phyloP scores from a whole-genome alignment of 2,888 invertebrate genomes.

The Tinea trinotella region DNA sequence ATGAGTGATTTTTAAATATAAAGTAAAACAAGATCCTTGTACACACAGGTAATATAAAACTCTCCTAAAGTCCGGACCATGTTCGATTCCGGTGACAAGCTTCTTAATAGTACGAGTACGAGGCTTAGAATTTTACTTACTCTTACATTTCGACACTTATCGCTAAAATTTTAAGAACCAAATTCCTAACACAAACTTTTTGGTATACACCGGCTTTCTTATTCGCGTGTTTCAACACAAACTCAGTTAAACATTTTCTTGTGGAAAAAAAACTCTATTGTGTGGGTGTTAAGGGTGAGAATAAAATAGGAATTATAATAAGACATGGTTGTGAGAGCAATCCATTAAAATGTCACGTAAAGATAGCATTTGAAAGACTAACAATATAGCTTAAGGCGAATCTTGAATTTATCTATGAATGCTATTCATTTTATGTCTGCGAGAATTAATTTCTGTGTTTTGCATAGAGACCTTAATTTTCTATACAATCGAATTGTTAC shows the following conservation, averaged over 20 bases:
- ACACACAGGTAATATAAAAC: no score
- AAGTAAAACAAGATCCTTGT: no score
- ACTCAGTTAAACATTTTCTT: no score
- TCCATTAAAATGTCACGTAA: slow-evolving; percentile 12
- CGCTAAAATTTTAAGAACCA: background rate
- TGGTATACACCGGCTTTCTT: no score
- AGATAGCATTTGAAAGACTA: slow-evolving; percentile 13
- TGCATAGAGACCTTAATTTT: background rate
- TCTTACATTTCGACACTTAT: background rate
- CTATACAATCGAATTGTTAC: no score
- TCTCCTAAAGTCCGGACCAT: background rate
- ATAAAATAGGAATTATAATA: no score
- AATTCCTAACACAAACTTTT: background rate
- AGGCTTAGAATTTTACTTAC: background rate
- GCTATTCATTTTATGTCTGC: background rate
- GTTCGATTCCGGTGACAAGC: background rate
- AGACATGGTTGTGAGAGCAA: background rate
- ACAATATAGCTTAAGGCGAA: slow-evolving; percentile 6
- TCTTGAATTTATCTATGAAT: slow-evolving; percentile 5
- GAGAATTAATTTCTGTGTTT: background rate
- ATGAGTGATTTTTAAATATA: no score
- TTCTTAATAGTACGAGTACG: background rate
- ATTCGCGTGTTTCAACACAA: no score
- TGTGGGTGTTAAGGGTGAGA: no score
- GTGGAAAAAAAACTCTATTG: no score